Conservation (phyloP, 2,797 vertebrate genomes). For the Aeoliscus strigatus region DNA sequence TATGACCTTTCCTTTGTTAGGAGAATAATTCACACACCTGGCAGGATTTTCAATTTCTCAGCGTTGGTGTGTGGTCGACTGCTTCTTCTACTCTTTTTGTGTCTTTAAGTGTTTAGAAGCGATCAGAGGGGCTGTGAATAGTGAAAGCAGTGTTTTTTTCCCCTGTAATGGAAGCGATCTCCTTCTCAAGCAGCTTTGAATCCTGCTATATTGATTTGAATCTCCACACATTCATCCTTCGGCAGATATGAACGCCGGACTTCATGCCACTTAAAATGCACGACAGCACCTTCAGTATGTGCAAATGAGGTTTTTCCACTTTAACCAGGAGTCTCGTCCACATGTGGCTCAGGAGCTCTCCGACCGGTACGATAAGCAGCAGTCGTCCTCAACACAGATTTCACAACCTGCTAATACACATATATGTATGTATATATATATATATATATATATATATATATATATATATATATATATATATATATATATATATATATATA, state of each 20-base stretch:
- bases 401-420: slow-evolving; percentile 29
- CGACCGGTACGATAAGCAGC: slow-evolving; percentile 16
- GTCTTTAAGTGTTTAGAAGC: too few species aligned
- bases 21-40: too few species aligned
- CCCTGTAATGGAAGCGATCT: slow-evolving; percentile 29
- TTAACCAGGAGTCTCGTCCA: slow-evolving; percentile 1
- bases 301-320: slow-evolving; percentile 9
- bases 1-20: too few species aligned
- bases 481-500: too few species aligned
- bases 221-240: slow-evolving; percentile 10
- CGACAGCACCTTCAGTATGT: slow-evolving; percentile 1
- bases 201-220: slow-evolving; percentile 25
- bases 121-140: too few species aligned
- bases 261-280: slow-evolving; percentile 10
- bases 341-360: slow-evolving; percentile 5
- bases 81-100: too few species aligned
- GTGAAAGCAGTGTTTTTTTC: too few species aligned
- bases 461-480: too few species aligned
- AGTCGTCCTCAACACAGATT: slow-evolving; percentile 14
- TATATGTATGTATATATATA: too few species aligned
- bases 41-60: too few species aligned
- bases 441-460: too few species aligned
- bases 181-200: slow-evolving; percentile 23
- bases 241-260: slow-evolving; percentile 7
- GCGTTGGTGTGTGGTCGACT: too few species aligned